Evolutionary conservation across 2,888 invertebrate species (phyloP).

Genomic region (Anagyrus pseudococci): DNA sequence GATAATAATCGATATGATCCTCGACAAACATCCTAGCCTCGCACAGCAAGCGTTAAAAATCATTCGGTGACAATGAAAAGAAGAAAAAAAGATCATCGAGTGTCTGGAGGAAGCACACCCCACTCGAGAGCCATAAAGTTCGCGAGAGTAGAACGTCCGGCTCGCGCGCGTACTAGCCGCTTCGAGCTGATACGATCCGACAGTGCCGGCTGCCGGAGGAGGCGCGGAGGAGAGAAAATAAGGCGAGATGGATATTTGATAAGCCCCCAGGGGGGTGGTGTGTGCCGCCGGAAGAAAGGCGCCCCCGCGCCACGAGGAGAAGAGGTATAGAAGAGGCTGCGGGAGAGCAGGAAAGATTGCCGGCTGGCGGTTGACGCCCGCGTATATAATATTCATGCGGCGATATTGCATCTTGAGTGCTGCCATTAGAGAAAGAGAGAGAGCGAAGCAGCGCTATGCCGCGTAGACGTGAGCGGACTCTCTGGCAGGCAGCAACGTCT

Average conservation of each 20-base stretch:
- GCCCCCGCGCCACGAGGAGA: slow-evolving; percentile 30
- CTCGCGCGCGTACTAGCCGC: neutral
- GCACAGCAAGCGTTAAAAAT: too few relatives aligned
- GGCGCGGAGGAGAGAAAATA: neutral
- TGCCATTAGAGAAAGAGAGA: slow-evolving; percentile 49
- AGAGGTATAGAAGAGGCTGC: slow-evolving; percentile 12
- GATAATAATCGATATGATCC: too few relatives aligned
- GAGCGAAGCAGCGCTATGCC: slow-evolving; percentile 2
- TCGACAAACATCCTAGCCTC: too few relatives aligned
- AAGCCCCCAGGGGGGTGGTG: neutral
- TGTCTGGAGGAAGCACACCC: too few relatives aligned
- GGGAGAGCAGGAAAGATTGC: slow-evolving; percentile 35
- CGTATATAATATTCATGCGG: slow-evolving; percentile 57
- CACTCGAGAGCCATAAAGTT: too few relatives aligned
- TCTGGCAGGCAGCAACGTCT: too few relatives aligned
- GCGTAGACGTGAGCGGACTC: neutral
- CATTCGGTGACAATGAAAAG: too few relatives aligned
- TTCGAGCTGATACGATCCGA: too few relatives aligned
- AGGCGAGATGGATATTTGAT: neutral
- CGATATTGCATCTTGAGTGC: slow-evolving; percentile 58
- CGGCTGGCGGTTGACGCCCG: slow-evolving; percentile 3
- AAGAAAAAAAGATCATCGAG: too few relatives aligned
- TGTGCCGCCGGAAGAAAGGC: slow-evolving; percentile 6
- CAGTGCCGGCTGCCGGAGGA: too few relatives aligned
- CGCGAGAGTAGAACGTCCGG: too few relatives aligned